A percentile compares a stretch with the other conserved stretches of the same genome.
phyloP scores from a whole-genome alignment of 2,888 invertebrate genomes.

The Serripes groenlandicus region DNA sequence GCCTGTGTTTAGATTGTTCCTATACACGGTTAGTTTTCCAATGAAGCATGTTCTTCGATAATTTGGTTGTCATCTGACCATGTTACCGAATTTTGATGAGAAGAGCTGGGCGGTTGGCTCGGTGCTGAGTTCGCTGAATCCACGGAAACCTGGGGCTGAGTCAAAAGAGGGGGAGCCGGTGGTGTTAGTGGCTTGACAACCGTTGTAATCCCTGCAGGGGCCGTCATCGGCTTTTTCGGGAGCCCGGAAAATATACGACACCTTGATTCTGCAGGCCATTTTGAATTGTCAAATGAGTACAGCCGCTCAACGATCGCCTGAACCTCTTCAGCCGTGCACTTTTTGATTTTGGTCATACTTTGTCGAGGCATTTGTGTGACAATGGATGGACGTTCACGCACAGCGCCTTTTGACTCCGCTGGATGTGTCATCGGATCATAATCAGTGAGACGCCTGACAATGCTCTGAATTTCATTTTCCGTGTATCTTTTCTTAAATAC shows the following conservation, averaged over 20 bases:
- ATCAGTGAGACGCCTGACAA: slow-evolving; percentile 70
- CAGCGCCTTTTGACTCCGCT: slow-evolving; percentile 65
- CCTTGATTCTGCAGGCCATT: slow-evolving; percentile 66
- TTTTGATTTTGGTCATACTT: slow-evolving; percentile 69
- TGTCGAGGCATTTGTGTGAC: slow-evolving; percentile 68
- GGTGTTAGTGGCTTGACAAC: neutral
- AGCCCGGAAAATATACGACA: slow-evolving; percentile 56
- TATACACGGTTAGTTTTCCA: neutral
- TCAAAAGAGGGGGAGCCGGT: neutral
- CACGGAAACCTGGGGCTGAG: neutral
- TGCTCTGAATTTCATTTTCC: slow-evolving; percentile 68
- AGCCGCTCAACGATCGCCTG: slow-evolving; percentile 76
- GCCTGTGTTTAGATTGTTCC: too few species aligned
- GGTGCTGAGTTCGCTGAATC: neutral
- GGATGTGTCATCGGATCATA: slow-evolving; percentile 67
- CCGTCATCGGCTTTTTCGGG: slow-evolving; percentile 41
- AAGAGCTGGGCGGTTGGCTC: neutral
- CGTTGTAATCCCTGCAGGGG: slow-evolving; percentile 36
- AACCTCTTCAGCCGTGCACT: slow-evolving; percentile 72
- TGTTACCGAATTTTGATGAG: slow-evolving; percentile 6
- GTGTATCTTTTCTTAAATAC: slow-evolving; percentile 74
- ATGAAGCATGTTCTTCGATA: neutral
- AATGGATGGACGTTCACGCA: slow-evolving; percentile 53
- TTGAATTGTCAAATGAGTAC: slow-evolving; percentile 64
- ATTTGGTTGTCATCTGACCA: neutral